Conservation (phyloP, 2,113 vertebrate species). For the Macaca mulatta region DNA sequence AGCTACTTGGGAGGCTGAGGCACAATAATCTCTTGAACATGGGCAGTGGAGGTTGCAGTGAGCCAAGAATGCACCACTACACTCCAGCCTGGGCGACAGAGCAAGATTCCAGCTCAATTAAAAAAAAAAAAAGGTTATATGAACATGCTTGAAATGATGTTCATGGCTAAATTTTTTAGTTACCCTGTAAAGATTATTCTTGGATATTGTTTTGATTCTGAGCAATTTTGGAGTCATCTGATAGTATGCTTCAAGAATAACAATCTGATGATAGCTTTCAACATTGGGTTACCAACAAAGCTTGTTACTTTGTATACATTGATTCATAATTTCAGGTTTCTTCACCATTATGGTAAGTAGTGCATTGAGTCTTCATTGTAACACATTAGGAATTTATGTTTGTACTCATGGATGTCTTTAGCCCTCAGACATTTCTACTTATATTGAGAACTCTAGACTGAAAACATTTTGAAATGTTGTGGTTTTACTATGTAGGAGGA, state of each 20-base stretch:
- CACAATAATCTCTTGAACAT: no score
- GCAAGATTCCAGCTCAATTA: no score
- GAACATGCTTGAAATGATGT: conserved; percentile 21
- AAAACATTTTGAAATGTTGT: conserved; percentile 45
- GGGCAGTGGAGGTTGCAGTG: no score
- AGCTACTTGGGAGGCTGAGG: no score
- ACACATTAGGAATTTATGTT: conserved; percentile 39
- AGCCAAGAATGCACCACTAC: no score
- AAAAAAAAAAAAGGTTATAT: not conserved
- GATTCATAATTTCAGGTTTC: conserved; percentile 59
- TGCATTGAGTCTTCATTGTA: conserved; percentile 15
- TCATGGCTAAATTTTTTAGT: not conserved
- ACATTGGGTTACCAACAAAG: conserved; percentile 44
- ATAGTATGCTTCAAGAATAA: conserved; percentile 56
- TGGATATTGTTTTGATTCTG: conserved; percentile 61
- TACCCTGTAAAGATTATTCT: conserved; percentile 46
- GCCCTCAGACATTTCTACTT: conserved; percentile 51
- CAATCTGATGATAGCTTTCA: conserved; percentile 59
- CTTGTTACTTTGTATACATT: not conserved
- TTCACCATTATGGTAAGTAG: conserved; percentile 28
- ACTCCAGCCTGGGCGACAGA: no score
- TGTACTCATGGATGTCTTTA: conserved; percentile 17
- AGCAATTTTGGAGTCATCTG: conserved; percentile 59
- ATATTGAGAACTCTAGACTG: not conserved
- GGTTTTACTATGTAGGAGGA: conserved; percentile 39